These are phyloP conservation scores for Pampusana beccarii DNA, from an alignment of 2,113 vertebrate genomes.

Conservation along the genomic window DNA sequence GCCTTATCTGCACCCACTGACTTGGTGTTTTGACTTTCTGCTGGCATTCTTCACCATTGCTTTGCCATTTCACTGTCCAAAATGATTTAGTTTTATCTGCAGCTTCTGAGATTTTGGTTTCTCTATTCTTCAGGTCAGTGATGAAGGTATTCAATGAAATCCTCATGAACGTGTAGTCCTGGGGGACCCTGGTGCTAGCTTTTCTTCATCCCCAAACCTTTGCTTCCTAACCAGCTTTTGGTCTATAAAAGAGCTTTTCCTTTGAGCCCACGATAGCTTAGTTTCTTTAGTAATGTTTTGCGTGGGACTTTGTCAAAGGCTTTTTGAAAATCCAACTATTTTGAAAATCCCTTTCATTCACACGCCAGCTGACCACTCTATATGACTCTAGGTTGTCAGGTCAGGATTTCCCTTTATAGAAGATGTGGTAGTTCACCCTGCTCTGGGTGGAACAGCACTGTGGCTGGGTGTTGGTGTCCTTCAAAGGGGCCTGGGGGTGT, in stretches of 20 bases:
- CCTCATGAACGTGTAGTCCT: not conserved
- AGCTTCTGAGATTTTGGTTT: rapidly evolving
- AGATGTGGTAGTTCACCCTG: not conserved
- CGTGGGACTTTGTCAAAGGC: not conserved
- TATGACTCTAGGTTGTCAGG: rapidly evolving
- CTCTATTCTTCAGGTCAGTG: not conserved
- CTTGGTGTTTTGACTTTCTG: not conserved
- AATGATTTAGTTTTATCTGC: not conserved
- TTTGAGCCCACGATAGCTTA: not conserved
- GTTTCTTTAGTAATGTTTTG: not conserved
- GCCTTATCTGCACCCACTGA: not conserved
- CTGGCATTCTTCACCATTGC: not conserved
- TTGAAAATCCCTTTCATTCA: not conserved
- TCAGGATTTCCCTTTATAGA: not conserved
- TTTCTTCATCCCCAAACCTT: not conserved
- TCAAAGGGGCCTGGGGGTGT: rapidly evolving
- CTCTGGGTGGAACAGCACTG: not conserved
- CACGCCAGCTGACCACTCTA: not conserved
- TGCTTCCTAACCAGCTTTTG: slow-evolving; percentile 5
- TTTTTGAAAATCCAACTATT: not conserved
- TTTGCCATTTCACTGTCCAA: not conserved
- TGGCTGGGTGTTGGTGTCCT: rapidly evolving
- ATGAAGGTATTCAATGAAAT: not conserved
- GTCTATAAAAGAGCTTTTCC: not conserved
- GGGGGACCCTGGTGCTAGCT: not conserved